Evolutionary conservation across 2,113 vertebrate species (phyloP).

Genomic region (Monopterus albus): DNA sequence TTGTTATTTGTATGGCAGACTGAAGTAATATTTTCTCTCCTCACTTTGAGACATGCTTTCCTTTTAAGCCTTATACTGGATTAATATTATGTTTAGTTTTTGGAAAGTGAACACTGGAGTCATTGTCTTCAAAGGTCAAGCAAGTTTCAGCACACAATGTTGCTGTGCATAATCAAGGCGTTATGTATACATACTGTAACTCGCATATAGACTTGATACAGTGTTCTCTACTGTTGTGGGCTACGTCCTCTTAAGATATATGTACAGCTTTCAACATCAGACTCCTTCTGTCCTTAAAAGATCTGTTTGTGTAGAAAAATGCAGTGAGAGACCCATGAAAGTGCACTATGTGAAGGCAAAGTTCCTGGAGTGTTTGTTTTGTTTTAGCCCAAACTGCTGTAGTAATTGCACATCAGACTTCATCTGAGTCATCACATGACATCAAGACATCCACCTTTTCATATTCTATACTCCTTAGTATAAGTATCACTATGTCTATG

Average conservation of each 20-base stretch:
- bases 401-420: conserved; percentile 11
- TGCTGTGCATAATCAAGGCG: conserved; percentile 27
- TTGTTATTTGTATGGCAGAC: background rate
- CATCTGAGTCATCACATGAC: conserved; percentile 1
- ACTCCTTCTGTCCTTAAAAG: conserved; percentile 21
- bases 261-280: conserved; percentile 31
- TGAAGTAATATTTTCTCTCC: background rate
- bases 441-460: background rate
- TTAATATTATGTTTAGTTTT: conserved; percentile 3
- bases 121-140: background rate
- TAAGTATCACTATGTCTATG: background rate
- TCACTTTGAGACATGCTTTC: background rate
- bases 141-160: conserved; percentile 1
- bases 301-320: conserved; percentile 6
- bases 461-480: background rate
- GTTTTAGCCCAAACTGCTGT: conserved; percentile 1
- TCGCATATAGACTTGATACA: conserved; percentile 11
- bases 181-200: background rate
- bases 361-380: background rate
- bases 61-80: background rate
- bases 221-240: background rate
- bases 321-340: background rate
- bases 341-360: conserved; percentile 10
- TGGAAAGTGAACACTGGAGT: background rate
- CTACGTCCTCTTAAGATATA: too few species aligned